Conservation (phyloP, 2,797 vertebrate species). For the Argentina silus region DNA sequence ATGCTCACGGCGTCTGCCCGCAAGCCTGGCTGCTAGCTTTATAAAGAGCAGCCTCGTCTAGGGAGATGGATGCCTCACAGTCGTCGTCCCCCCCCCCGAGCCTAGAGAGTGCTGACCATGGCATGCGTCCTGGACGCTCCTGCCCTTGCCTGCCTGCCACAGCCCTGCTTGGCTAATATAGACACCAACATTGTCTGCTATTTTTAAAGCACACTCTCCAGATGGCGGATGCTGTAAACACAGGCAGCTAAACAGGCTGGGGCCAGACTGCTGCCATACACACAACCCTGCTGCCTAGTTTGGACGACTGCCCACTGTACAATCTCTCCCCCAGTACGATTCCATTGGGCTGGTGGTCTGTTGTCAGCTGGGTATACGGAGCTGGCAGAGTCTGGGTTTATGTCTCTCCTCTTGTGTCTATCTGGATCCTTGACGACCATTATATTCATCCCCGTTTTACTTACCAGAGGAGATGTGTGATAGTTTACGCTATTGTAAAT, state of each 20-base stretch:
- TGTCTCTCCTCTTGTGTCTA: constrained; percentile 21
- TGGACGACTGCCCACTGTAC: constrained; percentile 44
- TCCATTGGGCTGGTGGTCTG: constrained; percentile 32
- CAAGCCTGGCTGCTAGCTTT: constrained; percentile 1
- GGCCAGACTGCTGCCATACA: constrained; percentile 27
- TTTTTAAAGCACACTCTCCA: constrained; percentile 61
- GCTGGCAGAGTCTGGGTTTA: constrained; percentile 39
- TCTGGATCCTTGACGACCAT: neutral
- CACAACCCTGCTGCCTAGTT: constrained; percentile 46
- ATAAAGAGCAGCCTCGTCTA: constrained; percentile 23
- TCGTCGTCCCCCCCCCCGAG: neutral
- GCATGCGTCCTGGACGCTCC: constrained; percentile 27
- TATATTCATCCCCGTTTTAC: neutral
- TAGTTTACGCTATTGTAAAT: neutral
- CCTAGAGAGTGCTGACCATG: constrained; percentile 18
- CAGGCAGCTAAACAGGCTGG: constrained; percentile 20
- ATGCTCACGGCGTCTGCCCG: neutral
- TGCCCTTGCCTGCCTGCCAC: constrained; percentile 20
- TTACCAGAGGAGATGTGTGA: neutral
- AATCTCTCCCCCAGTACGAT: constrained; percentile 27
- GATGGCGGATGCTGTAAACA: constrained; percentile 53
- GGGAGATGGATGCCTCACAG: constrained; percentile 27
- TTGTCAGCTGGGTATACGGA: constrained; percentile 42
- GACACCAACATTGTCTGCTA: constrained; percentile 49
- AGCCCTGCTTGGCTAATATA: constrained; percentile 46